Percentiles rank a stretch among this genome's conserved stretches.
Evolutionary conservation across 2,113 vertebrate genomes (phyloP).

Genomic region (Progne subis): DNA sequence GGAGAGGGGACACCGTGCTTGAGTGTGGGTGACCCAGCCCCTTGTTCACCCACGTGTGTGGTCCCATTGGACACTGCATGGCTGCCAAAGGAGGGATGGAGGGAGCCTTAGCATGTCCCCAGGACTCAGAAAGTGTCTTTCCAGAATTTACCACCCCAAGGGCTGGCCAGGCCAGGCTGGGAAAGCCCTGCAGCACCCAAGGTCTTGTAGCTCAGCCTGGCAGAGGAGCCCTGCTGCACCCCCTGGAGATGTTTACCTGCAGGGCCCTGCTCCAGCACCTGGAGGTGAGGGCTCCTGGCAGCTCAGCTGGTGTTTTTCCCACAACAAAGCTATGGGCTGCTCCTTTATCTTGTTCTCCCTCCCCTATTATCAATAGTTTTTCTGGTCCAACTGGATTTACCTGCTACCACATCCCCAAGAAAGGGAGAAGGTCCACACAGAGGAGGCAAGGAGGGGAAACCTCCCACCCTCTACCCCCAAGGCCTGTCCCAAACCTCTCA

Average conservation of each 20-base stretch:
- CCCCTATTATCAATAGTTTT: slow-evolving; percentile 31
- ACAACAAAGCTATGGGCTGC: neutral
- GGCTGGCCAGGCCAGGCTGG: neutral
- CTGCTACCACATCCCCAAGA: neutral
- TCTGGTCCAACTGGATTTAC: slow-evolving; percentile 54
- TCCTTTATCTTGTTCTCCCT: slow-evolving; percentile 35
- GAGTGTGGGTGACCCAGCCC: neutral
- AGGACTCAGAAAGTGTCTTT: neutral
- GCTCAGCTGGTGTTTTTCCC: neutral
- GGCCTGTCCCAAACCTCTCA: neutral
- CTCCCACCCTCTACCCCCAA: neutral
- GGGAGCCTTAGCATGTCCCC: neutral
- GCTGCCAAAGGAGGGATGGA: neutral
- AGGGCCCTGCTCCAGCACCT: neutral
- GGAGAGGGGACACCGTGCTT: neutral
- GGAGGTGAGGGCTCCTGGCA: neutral
- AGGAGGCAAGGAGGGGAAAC: neutral
- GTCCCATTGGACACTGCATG: neutral
- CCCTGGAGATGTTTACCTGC: neutral
- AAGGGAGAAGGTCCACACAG: neutral
- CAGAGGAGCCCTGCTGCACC: neutral
- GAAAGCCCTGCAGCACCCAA: neutral
- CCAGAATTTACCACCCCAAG: neutral
- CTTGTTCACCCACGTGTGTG: rapidly evolving
- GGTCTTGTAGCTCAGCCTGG: neutral